Evolutionary conservation across 2,113 vertebrate species (phyloP).

Genomic region (Strix uralensis): DNA sequence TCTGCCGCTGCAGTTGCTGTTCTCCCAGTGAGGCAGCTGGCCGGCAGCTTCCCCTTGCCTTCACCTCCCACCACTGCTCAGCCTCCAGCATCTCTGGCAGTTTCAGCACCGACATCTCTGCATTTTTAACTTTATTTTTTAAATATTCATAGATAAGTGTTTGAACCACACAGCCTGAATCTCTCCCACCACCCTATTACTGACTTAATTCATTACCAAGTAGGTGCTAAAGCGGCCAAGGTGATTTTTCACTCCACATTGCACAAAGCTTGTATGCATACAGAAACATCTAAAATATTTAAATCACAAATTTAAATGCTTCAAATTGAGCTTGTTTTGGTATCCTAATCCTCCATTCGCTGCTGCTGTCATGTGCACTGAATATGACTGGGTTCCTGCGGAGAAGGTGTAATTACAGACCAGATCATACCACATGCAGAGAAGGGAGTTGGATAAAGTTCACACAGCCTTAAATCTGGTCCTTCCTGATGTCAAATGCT

Average conservation of each 20-base stretch:
- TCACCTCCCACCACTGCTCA: fast-evolving
- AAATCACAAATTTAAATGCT: not conserved
- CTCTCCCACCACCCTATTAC: not conserved
- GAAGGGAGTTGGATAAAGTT: not conserved
- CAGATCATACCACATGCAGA: not conserved
- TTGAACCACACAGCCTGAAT: not conserved
- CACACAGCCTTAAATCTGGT: not conserved
- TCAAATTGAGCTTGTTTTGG: not conserved
- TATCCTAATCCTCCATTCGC: not conserved
- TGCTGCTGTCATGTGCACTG: not conserved
- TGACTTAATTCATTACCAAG: not conserved
- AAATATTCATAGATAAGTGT: not conserved
- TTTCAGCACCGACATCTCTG: not conserved
- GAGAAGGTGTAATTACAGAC: not conserved
- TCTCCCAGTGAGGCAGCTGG: fast-evolving
- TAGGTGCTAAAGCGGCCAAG: not conserved
- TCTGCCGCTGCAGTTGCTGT: fast-evolving
- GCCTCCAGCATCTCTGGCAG: not conserved
- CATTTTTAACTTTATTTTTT: not conserved
- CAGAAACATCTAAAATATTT: not conserved
- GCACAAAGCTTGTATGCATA: not conserved
- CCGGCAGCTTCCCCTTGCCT: not conserved
- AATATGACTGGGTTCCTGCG: not conserved
- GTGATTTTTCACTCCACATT: not conserved
- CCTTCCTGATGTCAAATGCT: fast-evolving